Evolutionary conservation across 1,140 invertebrate genomes (phyloP), one percentile per base, ranked within the genome.

Genomic region (Tenebrio molitor): DNA sequence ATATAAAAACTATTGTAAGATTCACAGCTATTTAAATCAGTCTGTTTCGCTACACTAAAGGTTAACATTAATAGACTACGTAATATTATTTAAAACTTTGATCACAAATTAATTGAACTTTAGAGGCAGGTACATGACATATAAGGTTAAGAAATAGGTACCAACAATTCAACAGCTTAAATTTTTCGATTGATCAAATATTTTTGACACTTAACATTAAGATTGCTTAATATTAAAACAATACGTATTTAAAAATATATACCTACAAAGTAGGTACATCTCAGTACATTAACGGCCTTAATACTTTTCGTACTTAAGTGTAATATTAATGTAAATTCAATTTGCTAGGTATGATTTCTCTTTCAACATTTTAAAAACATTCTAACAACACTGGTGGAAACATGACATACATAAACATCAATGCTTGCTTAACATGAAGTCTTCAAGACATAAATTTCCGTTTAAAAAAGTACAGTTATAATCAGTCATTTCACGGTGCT

Each of bases 101-200:
- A 50, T 50, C 44, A 50, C 44, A 50, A 50, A 21, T 19, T 50
- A 16, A 50, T 50, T 50, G 44, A 50, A 21, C 44, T 19, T 50
- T 21, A 2, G 44, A 21, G 0, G 17, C 44, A 50, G 44, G 44
- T 50, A 50, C 44, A 50, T 50, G 10, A 7, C 4, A 21, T 6
- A 50, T 7, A 50, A 50, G 14, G 17, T 19, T 21, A 50, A 21
- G 16, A n/a, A 50, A 19, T 21, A 6, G 2, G 4, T 41, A 41
- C 2, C 2, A 2, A 41, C 25, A n/a, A 29, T 29, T 29, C 8
- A 29, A 29, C 25, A 29, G 3, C 3, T 29, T 4, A 29, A 8
- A 29, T 29, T 29, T 3, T 29, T 29, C 3, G 8, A 29, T 4
- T 4, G 8, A 29, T 3, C 25, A 29, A 29, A 29, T 29, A 29